Percentiles rank a stretch among this genome's conserved stretches.
Conservation (phyloP, 2,113 vertebrate genomes). For the Capreolus pygargus region DNA sequence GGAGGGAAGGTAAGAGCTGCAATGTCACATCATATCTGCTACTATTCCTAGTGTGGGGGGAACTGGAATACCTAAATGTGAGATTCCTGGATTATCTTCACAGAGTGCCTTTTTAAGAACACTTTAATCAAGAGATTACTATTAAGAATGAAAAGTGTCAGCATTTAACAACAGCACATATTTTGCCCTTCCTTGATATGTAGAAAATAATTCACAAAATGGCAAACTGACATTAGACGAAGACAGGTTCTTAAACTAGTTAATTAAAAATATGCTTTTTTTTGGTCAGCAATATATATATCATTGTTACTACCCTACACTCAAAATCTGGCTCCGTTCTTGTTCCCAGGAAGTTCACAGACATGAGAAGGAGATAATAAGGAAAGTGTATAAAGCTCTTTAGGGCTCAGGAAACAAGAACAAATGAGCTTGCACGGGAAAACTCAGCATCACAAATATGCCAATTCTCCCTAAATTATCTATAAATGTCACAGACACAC, state of each 20-base stretch:
- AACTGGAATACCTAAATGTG: background rate
- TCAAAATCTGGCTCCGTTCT: background rate
- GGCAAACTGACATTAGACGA: background rate
- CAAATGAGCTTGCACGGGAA: background rate
- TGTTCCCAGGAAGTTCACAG: background rate
- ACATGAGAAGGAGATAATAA: background rate
- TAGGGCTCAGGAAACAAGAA: background rate
- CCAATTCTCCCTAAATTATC: background rate
- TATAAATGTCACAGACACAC: background rate
- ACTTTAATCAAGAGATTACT: background rate
- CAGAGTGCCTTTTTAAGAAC: background rate
- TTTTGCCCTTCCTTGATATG: background rate
- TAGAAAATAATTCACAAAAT: background rate
- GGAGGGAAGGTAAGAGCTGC: background rate
- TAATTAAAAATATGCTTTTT: background rate
- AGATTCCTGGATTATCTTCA: background rate
- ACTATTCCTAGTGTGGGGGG: background rate
- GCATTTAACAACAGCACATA: background rate
- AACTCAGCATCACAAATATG: background rate
- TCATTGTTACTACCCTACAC: background rate
- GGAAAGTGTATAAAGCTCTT: background rate
- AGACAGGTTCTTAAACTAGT: background rate
- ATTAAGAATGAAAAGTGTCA: background rate
- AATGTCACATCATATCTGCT: background rate
- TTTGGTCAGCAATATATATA: background rate